These are phyloP conservation scores for Trichonephila clavipes DNA, from an alignment of 1,140 invertebrate genomes.

Conservation along the genomic window DNA sequence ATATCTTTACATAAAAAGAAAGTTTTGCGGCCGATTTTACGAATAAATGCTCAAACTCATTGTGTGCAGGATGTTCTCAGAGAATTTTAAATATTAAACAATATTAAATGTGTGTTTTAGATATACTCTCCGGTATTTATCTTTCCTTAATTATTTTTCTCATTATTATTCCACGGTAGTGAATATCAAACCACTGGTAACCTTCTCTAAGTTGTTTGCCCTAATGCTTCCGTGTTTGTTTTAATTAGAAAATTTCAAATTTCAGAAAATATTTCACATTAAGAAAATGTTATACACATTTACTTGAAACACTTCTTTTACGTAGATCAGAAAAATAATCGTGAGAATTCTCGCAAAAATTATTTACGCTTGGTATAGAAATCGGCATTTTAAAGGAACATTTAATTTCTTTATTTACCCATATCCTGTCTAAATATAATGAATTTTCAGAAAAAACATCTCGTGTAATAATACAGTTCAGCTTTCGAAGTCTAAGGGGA, in stretches of 20 bases:
- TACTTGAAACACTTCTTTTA: neutral
- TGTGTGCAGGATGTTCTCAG: too few species aligned
- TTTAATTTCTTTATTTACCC: slow-evolving; percentile 1
- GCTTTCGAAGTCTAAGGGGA: neutral
- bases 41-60: too few species aligned
- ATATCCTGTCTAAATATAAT: neutral
- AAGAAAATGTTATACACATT: neutral
- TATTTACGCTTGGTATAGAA: neutral
- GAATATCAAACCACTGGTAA: too few species aligned
- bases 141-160: too few species aligned
- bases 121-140: too few species aligned
- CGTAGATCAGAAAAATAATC: neutral
- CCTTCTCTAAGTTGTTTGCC: too few species aligned
- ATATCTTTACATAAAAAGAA: too few species aligned
- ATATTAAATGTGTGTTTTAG: too few species aligned
- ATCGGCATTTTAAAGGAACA: neutral
- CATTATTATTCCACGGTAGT: too few species aligned
- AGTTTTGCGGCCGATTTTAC: too few species aligned
- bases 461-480: neutral
- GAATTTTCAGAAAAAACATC: neutral
- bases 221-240: neutral
- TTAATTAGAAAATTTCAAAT: neutral
- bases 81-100: too few species aligned
- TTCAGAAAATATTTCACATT: neutral
- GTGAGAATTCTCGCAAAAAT: neutral